Conservation (phyloP, 2,113 vertebrate species). For the Brachyhypopomus occidentalis region DNA sequence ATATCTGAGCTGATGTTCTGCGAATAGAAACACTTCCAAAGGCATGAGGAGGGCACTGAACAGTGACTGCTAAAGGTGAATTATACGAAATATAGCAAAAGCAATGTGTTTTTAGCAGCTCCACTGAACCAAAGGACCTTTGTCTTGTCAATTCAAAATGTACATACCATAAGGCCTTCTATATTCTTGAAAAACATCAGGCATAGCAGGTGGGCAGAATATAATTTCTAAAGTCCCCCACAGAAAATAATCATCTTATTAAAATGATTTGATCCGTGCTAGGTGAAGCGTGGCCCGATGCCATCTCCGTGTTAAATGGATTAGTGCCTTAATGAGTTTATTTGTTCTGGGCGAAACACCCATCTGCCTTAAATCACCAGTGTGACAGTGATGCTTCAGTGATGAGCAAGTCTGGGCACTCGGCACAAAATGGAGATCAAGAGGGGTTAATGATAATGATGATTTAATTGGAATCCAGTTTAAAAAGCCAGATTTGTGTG, state of each 20-base stretch:
- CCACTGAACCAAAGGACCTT: neutral
- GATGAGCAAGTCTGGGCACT: constrained; percentile 23
- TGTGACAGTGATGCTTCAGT: constrained; percentile 42
- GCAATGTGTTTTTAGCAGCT: neutral
- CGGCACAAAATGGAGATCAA: constrained; percentile 28
- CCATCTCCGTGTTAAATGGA: constrained; percentile 57
- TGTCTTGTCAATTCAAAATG: constrained; percentile 5
- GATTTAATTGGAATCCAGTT: constrained; percentile 30
- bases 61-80: constrained; percentile 15
- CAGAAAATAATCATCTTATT: constrained; percentile 72
- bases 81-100: neutral
- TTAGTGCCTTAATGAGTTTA: constrained; percentile 71
- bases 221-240: constrained; percentile 68
- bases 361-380: constrained; percentile 52
- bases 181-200: constrained; percentile 43
- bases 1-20: constrained; percentile 40
- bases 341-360: constrained; percentile 64
- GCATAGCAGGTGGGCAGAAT: constrained; percentile 64
- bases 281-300: constrained; percentile 50
- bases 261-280: constrained; percentile 64
- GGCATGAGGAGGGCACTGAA: neutral
- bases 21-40: constrained; percentile 36
- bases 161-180: constrained; percentile 49
- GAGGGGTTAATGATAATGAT: constrained; percentile 36
- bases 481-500: constrained; percentile 5